Base-by-base conservation (phyloP, 2,888 invertebrate genomes). In the Torymus tubicola region DNA sequence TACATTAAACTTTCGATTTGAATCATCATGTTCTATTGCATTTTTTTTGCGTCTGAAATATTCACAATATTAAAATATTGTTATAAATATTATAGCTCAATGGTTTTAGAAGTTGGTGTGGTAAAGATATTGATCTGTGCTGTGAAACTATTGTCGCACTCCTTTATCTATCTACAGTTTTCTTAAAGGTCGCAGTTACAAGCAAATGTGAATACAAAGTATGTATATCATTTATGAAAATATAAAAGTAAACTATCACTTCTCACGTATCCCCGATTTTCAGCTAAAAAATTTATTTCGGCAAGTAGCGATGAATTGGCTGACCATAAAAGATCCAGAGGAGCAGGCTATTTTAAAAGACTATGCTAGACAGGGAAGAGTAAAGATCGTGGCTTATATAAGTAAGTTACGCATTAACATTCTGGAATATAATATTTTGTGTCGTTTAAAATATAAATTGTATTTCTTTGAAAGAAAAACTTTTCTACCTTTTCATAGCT, bases 41-140 rank as follows among this genome's bases (percentile, higher is more conserved):
- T 8, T 8, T 8, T 55, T 55, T 13, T 55, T n/a, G n/a, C 13
- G 14, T 14, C 55, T 55, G 14, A 55, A 55, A 55, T 55, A 18
- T 60, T 60, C 16, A 60, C 4, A 14, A 16, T 16, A 60, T 16
- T 60, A 18, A 60, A 60, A 60, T 55, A 60, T 10, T 16, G 8
- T 16, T 60, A 10, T 16, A 14, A 14, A 58, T 58, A 21, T 21
- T 21, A 8, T 16, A 60, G 18, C 2, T 18, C 0, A 60, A 60
- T 60, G 60, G 18, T 18, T 60, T 18, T 16, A 60, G 18, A 16
- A 16, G 4, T 16, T 60, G 60, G 60, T 60, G 60, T 60, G 60
- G 60, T 16, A 60, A 60, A 60, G 60, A 60, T 60, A n/a, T 60
- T 2, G 60, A 60, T 60, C n/a, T 60, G 10, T 60, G 60, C 10